Conservation (phyloP, 2,888 invertebrate species). For the Ornithoptera priamus region DNA sequence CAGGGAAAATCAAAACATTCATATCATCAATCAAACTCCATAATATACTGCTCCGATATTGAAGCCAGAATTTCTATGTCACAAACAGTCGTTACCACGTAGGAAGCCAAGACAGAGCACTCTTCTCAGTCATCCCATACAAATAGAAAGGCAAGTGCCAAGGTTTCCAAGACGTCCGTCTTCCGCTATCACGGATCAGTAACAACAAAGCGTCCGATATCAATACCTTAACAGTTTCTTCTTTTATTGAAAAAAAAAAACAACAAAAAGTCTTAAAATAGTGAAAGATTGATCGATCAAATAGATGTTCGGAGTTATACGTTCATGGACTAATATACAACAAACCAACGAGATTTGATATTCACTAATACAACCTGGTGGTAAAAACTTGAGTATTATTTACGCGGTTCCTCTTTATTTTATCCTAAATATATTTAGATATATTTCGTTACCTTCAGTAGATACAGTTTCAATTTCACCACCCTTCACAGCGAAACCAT, state of each 20-base stretch:
- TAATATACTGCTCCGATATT: no score
- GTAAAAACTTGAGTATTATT: no score
- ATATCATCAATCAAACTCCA: no score
- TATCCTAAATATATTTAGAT: no score
- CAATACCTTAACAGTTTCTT: conserved; percentile 16
- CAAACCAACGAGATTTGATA: not conserved
- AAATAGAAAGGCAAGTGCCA: conserved; percentile 10
- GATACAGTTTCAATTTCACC: no score
- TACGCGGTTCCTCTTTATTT: no score
- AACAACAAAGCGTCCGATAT: conserved; percentile 12
- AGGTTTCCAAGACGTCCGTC: conserved; percentile 17
- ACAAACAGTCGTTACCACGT: not conserved
- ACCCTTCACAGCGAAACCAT: no score
- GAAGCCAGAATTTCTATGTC: no score
- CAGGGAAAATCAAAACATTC: not conserved
- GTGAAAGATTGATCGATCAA: not conserved
- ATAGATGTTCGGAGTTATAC: not conserved
- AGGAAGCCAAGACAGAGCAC: not conserved
- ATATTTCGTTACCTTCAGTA: no score
- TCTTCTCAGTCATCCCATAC: not conserved
- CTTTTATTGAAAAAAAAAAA: conserved; percentile 4
- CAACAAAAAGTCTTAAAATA: conserved; percentile 20
- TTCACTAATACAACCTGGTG: no score
- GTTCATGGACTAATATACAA: not conserved
- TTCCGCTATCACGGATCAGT: conserved; percentile 19